These are phyloP conservation scores for Sebastes minor DNA, from an alignment of 2,797 vertebrate genomes.

Conservation along the genomic window DNA sequence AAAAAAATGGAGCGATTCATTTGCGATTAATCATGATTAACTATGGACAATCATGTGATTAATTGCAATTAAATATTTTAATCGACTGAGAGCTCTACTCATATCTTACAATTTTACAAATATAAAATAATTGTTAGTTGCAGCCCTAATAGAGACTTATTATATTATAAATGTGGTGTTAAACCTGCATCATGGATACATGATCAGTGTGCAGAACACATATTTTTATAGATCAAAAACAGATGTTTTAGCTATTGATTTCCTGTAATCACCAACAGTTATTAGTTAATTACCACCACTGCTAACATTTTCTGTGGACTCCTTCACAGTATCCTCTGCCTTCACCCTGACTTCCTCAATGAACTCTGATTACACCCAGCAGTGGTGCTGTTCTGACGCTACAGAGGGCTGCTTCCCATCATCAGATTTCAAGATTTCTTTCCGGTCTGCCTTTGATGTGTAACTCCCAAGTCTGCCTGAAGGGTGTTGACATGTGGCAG, in stretches of 20 bases:
- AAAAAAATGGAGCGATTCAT: too few relatives aligned
- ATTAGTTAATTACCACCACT: slow-evolving; percentile 3
- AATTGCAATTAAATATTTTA: too few relatives aligned
- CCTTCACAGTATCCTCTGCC: not conserved
- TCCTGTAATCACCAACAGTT: not conserved
- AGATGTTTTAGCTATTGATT: not conserved
- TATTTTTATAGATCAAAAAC: slow-evolving; percentile 6
- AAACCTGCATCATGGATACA: not conserved
- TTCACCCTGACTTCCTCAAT: slow-evolving; percentile 9
- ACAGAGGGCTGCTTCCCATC: slow-evolving; percentile 44
- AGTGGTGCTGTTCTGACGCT: slow-evolving; percentile 25
- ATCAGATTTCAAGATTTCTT: slow-evolving; percentile 55
- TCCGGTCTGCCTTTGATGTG: slow-evolving; percentile 63
- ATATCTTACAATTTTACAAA: too few relatives aligned
- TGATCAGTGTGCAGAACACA: not conserved
- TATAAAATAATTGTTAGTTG: too few relatives aligned
- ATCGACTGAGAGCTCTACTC: too few relatives aligned
- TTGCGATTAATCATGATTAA: too few relatives aligned
- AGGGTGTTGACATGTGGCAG: slow-evolving; percentile 56
- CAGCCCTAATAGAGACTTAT: not conserved
- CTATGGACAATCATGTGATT: too few relatives aligned
- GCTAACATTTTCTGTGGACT: not conserved
- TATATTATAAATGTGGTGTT: not conserved
- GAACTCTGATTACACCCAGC: slow-evolving; percentile 61
- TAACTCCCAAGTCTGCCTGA: slow-evolving; percentile 47